Evolutionary conservation across 2,113 vertebrate genomes (phyloP).

Genomic region (Mobula hypostoma): DNA sequence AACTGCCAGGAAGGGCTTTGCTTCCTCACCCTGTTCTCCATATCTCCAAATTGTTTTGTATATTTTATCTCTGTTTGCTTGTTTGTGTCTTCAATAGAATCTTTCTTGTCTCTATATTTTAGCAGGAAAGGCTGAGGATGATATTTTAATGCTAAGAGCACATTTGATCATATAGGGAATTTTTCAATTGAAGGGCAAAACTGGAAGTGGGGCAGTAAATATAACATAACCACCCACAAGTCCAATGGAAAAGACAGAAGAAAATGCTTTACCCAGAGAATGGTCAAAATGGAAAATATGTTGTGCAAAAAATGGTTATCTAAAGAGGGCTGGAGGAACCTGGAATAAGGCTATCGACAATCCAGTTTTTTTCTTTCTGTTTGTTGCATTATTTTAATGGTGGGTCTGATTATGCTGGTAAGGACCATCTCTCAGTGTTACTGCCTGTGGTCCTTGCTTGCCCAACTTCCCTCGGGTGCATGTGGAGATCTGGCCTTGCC

Average conservation of each 20-base stretch:
- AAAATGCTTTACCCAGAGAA: too few relatives aligned
- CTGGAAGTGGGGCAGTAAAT: not conserved
- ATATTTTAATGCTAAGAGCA: too few relatives aligned
- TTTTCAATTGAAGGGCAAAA: not conserved
- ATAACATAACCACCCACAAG: not conserved
- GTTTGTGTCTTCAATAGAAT: too few relatives aligned
- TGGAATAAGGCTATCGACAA: not conserved
- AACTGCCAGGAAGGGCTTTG: not conserved
- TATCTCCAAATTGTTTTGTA: not conserved
- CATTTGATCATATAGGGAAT: too few relatives aligned
- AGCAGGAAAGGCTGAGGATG: not conserved
- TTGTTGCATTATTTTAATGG: not conserved
- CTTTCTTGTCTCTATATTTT: not conserved
- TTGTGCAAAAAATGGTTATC: not conserved
- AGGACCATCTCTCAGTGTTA: too few relatives aligned
- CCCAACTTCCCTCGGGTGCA: too few relatives aligned
- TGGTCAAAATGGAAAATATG: too few relatives aligned
- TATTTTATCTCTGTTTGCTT: not conserved
- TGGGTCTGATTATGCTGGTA: too few relatives aligned
- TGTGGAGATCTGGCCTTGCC: too few relatives aligned
- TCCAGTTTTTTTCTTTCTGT: not conserved
- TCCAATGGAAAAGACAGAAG: too few relatives aligned
- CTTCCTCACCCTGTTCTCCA: not conserved
- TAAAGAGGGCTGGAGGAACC: not conserved
- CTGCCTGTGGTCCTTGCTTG: too few relatives aligned